Evolutionary conservation across 2,797 vertebrate species (phyloP), one percentile per base, ranked within the genome.

Genomic region (Prunella strophiata): DNA sequence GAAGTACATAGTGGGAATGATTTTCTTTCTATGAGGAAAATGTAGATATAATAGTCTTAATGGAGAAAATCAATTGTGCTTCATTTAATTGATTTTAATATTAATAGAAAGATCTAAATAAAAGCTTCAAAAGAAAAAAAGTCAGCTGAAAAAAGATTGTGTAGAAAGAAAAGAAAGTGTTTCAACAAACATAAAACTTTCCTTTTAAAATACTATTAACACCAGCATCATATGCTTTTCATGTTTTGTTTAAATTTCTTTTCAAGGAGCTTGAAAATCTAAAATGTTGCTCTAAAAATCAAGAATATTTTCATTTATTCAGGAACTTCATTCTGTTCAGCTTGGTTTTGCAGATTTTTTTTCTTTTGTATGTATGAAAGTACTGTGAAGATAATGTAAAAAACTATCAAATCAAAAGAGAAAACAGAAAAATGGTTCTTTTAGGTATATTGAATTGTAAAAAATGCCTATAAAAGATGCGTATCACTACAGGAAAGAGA

Each of bases 71-170:
- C 47, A 79, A 50, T 55, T 47, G 1, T n/a, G 4, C 51, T 89
- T 65, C 11, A 32, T 43, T 79, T 40, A 75, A 61, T 45, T 6
- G 0, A 5, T 76, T 88, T 48, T 38, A 85, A 78, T 51, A 36
- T 27, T 36, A 26, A 65, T 61, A 63, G 5, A 61, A 70, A 52
- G 19, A 13, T n/a, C 3, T 57, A 12, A 58, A 16, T 45, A 13
- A 89, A 84, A 75, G 2, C 4, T 66, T 81, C 7, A 58, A 62
- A 77, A 55, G 9, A 48, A 68, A 84, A 34, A 70, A 66, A 78
- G 0, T 0, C 5, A 52, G 1, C 3, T 51, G 17, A 78, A 84
- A 42, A 7, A 63, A 81, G 11, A 45, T 36, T 66, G 4, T 3
- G 2, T 36, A 68, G 57, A 85, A 72, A 78, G 17, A 80, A 63